Evolutionary conservation across 2,888 invertebrate species (phyloP).

Genomic region (Drosophila ustulata): DNA sequence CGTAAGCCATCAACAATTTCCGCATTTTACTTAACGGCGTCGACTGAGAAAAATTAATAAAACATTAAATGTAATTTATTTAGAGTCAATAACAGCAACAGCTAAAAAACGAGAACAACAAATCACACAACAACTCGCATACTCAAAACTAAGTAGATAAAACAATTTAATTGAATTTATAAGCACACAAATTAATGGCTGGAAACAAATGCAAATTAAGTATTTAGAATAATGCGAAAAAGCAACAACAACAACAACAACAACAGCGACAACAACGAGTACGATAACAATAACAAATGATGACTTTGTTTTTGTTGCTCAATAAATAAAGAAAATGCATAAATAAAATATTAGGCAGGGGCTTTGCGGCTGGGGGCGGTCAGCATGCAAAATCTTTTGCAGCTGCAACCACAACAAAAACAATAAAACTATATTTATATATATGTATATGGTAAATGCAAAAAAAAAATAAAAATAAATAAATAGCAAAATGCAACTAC

Average conservation of each 20-base stretch:
- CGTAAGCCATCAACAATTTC: conserved; percentile 56
- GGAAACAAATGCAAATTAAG: conserved; percentile 76
- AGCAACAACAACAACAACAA: conserved; percentile 37
- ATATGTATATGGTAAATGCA: conserved; percentile 5
- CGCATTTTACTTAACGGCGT: conserved; percentile 67
- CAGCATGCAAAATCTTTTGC: conserved; percentile 75
- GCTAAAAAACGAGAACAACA: conserved; percentile 48
- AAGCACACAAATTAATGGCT: conserved; percentile 71
- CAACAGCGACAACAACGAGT: conserved; percentile 8
- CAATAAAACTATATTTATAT: conserved; percentile 17
- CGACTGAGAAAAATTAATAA: conserved; percentile 74
- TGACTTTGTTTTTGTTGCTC: conserved; percentile 68
- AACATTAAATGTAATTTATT: conserved; percentile 67
- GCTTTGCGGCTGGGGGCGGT: conserved; percentile 23
- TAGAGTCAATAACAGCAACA: conserved; percentile 27
- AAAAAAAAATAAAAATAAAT: too few relatives aligned
- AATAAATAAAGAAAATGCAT: conserved; percentile 73
- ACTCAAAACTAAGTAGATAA: conserved; percentile 58
- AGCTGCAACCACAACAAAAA: conserved; percentile 63
- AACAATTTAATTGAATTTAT: conserved; percentile 76
- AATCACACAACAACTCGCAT: conserved; percentile 34
- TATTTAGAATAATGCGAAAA: conserved; percentile 73
- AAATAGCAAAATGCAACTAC: conserved; percentile 1
- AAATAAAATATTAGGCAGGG: conserved; percentile 73
- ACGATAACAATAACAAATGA: conserved; percentile 45